phyloP scores from a whole-genome alignment of 2,113 vertebrate genomes.

The Eulacestoma nigropectus region DNA sequence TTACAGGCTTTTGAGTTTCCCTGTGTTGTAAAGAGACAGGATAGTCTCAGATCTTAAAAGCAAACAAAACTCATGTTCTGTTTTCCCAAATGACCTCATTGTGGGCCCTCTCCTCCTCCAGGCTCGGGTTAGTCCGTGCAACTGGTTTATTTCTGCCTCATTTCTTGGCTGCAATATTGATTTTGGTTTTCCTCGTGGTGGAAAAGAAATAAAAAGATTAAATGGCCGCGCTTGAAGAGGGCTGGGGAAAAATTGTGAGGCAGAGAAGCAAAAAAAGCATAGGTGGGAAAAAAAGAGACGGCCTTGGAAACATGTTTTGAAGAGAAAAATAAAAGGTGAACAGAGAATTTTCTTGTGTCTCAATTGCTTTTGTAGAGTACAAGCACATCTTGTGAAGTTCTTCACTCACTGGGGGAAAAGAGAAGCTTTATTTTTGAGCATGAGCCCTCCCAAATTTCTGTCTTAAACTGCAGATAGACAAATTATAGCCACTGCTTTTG shows the following conservation, averaged over 20 bases:
- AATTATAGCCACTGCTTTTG: not conserved
- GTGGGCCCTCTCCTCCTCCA: not conserved
- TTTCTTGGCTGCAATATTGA: not conserved
- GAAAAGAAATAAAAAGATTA: not conserved
- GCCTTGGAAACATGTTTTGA: not conserved
- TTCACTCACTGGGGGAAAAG: not conserved
- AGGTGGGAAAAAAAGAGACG: not conserved
- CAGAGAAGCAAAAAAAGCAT: not conserved
- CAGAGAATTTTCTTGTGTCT: not conserved
- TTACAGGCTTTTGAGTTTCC: not conserved
- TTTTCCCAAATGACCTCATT: constrained; percentile 11
- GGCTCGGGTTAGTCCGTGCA: not conserved
- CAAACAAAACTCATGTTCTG: not conserved
- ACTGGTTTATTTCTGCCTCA: not conserved
- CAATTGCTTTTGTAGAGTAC: not conserved
- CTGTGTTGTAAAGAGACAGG: not conserved
- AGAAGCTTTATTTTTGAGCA: not conserved
- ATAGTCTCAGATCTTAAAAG: not conserved
- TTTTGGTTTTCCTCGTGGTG: not conserved
- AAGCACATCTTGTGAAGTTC: not conserved
- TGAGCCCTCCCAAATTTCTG: not conserved
- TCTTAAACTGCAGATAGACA: not conserved
- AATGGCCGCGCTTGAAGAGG: not conserved
- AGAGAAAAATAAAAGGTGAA: not conserved
- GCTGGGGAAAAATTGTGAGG: not conserved